These are phyloP conservation scores for Diplolepis rosae DNA, from an alignment of 2,888 invertebrate genomes.

Conservation along the genomic window DNA sequence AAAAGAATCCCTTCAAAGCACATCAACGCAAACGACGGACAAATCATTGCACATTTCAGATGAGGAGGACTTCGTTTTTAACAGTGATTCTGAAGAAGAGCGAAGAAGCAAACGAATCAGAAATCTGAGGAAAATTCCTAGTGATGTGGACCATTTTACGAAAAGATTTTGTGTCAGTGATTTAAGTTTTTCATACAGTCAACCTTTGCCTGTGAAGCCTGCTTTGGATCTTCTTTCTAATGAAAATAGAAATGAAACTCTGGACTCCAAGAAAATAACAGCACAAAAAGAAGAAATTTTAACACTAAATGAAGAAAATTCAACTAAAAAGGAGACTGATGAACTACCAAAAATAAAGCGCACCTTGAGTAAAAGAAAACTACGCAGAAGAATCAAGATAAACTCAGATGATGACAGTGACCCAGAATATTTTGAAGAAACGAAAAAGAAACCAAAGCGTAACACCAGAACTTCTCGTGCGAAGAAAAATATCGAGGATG, in stretches of 20 bases:
- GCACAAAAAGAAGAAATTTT: neutral
- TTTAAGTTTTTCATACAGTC: neutral
- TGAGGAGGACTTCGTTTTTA: conserved; percentile 81
- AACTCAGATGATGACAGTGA: conserved; percentile 51
- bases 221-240: neutral
- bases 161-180: conserved; percentile 52
- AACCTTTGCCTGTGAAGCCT: neutral
- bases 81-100: conserved; percentile 81
- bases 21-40: neutral
- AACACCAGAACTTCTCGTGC: neutral
- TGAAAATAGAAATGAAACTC: neutral
- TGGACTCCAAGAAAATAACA: neutral
- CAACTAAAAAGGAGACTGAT: neutral
- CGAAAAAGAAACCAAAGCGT: conserved; percentile 24
- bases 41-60: conserved; percentile 70
- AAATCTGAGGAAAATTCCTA: conserved; percentile 76
- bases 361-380: conserved; percentile 1
- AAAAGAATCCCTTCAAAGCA: conserved; percentile 38
- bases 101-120: conserved; percentile 74
- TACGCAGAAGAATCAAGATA: conserved; percentile 34
- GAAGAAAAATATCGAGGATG: conserved; percentile 18
- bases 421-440: conserved; percentile 35
- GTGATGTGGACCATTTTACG: conserved; percentile 41
- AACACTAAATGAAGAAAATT: neutral
- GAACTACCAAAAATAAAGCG: neutral